phyloP scores from a whole-genome alignment of 1,140 invertebrate species.

The Conus ventricosus region DNA sequence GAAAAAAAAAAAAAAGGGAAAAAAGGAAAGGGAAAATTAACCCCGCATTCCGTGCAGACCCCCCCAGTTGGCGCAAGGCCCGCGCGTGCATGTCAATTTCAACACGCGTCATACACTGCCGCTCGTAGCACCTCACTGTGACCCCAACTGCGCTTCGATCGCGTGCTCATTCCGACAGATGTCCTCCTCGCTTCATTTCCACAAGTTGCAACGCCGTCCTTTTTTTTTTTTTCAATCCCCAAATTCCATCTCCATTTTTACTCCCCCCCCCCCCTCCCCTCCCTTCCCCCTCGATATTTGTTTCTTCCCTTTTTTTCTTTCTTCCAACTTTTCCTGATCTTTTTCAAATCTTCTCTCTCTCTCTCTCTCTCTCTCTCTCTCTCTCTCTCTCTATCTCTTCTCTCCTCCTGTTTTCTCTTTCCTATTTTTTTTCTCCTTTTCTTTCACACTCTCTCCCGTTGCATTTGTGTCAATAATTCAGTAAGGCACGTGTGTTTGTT shows the following conservation, averaged over 20 bases:
- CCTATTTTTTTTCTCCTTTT: background rate
- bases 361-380: background rate
- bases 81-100: slow-evolving; percentile 1
- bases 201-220: background rate
- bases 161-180: background rate
- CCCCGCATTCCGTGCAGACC: background rate
- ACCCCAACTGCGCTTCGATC: background rate
- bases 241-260: background rate
- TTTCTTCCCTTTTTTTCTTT: background rate
- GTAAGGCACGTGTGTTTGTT: too few relatives aligned
- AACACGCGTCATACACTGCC: background rate
- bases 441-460: too few relatives aligned
- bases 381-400: background rate
- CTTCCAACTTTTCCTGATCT: background rate
- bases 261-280: background rate
- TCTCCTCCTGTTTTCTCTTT: background rate
- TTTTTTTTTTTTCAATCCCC: background rate
- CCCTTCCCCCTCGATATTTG: background rate
- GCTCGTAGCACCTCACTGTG: background rate
- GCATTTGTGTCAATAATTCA: background rate
- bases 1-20: too few relatives aligned
- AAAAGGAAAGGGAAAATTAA: background rate
- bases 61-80: background rate
- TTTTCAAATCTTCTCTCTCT: background rate
- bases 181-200: background rate